These are phyloP conservation scores for Hypolimnas misippus DNA, from an alignment of 2,888 invertebrate species.

Conservation along the genomic window DNA sequence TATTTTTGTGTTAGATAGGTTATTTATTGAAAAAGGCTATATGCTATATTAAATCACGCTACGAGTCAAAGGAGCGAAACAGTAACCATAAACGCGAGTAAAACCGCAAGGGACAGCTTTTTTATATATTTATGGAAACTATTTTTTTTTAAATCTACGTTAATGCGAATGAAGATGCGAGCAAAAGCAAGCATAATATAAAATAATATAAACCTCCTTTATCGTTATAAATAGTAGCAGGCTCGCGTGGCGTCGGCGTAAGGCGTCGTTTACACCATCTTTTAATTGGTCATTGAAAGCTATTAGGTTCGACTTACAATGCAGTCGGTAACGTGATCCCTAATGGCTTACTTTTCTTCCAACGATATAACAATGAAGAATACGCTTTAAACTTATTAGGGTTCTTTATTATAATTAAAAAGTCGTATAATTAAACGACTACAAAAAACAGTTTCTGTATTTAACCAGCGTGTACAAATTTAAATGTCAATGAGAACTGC, in stretches of 20 bases:
- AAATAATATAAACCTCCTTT: constrained; percentile 20
- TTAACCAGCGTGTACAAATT: too few species aligned
- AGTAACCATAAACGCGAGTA: too few species aligned
- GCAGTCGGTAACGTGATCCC: constrained; percentile 41
- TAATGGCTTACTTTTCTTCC: background rate
- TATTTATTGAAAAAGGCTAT: too few species aligned
- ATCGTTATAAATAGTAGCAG: constrained; percentile 11
- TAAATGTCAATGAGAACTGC: too few species aligned
- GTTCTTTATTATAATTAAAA: background rate
- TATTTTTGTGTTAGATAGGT: too few species aligned
- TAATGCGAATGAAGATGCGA: too few species aligned
- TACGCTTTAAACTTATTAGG: background rate
- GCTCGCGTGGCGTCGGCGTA: constrained; percentile 15
- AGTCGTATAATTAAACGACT: background rate
- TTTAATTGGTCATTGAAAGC: constrained; percentile 54
- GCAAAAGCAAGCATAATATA: background rate
- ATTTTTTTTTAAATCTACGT: too few species aligned
- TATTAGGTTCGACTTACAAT: constrained; percentile 52
- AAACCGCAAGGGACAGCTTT: too few species aligned
- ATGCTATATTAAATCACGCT: too few species aligned
- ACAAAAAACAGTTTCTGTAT: background rate
- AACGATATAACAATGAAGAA: background rate
- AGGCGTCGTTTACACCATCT: constrained; percentile 14
- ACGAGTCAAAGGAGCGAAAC: too few species aligned
- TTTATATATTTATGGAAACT: too few species aligned